These are phyloP conservation scores for Calonectris borealis DNA, from an alignment of 2,113 vertebrate species.

Conservation along the genomic window DNA sequence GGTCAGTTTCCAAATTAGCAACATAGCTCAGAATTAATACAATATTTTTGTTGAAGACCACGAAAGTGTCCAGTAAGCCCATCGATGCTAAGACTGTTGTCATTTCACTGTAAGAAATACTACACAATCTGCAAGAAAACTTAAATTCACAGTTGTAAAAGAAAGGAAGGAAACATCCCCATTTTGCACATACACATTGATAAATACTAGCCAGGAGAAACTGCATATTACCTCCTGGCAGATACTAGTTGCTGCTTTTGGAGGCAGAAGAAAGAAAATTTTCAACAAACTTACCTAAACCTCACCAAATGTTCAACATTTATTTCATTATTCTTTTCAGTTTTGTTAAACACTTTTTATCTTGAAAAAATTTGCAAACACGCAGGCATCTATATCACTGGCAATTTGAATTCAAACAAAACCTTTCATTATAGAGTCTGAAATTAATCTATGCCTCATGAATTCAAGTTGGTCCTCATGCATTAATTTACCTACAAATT, in stretches of 20 bases:
- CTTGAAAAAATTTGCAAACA: constrained; percentile 25
- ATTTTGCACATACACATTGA: not conserved
- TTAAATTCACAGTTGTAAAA: not conserved
- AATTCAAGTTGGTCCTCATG: constrained; percentile 28
- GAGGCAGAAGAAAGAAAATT: not conserved
- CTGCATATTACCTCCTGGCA: not conserved
- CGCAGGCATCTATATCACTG: not conserved
- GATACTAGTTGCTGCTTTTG: not conserved
- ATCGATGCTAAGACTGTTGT: not conserved
- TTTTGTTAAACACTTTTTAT: not conserved
- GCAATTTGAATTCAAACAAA: constrained; percentile 55
- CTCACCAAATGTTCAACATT: not conserved
- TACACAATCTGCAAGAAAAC: not conserved
- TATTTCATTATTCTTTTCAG: not conserved
- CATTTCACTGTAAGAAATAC: not conserved
- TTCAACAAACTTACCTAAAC: not conserved
- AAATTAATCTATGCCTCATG: constrained; percentile 55
- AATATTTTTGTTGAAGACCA: fast-evolving
- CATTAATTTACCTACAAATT: constrained; percentile 54
- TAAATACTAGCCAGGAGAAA: not conserved
- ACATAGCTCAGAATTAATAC: not conserved
- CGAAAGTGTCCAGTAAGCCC: not conserved
- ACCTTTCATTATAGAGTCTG: constrained; percentile 2
- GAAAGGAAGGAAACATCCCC: not conserved
- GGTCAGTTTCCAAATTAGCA: not conserved